phyloP scores from a whole-genome alignment of 1,140 invertebrate species.

The Physella acuta region DNA sequence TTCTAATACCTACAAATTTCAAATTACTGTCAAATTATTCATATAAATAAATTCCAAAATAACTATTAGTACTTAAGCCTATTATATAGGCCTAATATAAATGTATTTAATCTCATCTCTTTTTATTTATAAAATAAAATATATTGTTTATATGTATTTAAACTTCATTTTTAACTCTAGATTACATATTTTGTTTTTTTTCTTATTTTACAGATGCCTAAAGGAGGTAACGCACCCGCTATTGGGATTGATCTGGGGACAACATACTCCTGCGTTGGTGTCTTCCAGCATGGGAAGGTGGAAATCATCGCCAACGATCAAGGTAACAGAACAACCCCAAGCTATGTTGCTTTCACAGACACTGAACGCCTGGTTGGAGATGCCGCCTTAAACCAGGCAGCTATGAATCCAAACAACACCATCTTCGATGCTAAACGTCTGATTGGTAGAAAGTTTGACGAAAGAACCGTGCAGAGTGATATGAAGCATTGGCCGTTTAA shows the following conservation, averaged over 20 bases:
- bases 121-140: not conserved
- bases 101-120: too few relatives aligned
- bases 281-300: too few relatives aligned
- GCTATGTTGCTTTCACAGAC: constrained; percentile 90
- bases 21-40: too few relatives aligned
- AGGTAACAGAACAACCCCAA: constrained; percentile 94
- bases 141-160: not conserved
- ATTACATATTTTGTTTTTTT: not conserved
- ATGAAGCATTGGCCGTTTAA: constrained; percentile 90
- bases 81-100: too few relatives aligned
- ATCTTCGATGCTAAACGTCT: constrained; percentile 83
- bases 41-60: too few relatives aligned
- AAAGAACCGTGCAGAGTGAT: constrained; percentile 82
- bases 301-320: too few relatives aligned
- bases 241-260: constrained; percentile 51
- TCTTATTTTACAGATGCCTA: constrained; percentile 9
- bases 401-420: constrained; percentile 92
- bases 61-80: too few relatives aligned
- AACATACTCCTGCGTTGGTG: too few relatives aligned
- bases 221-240: constrained; percentile 32
- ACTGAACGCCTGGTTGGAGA: too few relatives aligned
- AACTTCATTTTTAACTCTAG: not conserved
- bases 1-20: too few relatives aligned
- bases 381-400: constrained; percentile 67
- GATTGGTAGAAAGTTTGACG: constrained; percentile 91